Evolutionary conservation across 1,140 invertebrate species (phyloP), one percentile per base, ranked within the genome.

Genomic region (Lepidurus packardi): DNA sequence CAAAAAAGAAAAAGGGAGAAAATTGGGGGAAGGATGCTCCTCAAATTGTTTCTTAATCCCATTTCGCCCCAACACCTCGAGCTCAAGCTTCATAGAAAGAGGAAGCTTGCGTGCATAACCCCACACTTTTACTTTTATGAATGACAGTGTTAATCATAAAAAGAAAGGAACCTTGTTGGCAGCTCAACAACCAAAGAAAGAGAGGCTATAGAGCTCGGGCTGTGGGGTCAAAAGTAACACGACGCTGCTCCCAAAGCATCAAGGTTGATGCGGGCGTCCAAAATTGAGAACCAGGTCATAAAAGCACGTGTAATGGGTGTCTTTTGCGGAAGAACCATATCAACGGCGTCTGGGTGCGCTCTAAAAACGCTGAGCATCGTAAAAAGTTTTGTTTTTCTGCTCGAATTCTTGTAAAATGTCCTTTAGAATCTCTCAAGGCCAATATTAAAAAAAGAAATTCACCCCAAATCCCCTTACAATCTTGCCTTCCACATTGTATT

Each of bases 11-110:
- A 65, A 65, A 65, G 13, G 53, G 13, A 65, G 53, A 65, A 65
- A 65, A 65, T 65, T 65, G 53, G 8, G n/a, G 13, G 53, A 65
- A 65, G 53, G 53, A 65, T 65, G 53, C 53, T 65, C 3, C 53
- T n/a, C 53, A 65, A 65, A 65, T 65, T 65, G 53, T 65, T 65
- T 65, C 53, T 65, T 65, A 65, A 65, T 65, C 53, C 53, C 53
- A 65, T 65, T 65, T 65, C 53, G 53, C 53, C 53, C 21, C 53
- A 65, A 65, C 53, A 65, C 53, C 53, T 65, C 53, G 53, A 65
- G 13, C 16, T n/a, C 16, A 65, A 65, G 21, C 6, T n/a, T 7
- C 4, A 0, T 21, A 65, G 53, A 21, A 3, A 7, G 53, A 65
- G 21, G 53, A 21, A 65, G 53, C 53, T 9, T 34, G 8, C 9